Percentiles rank a stretch among this genome's conserved stretches.
phyloP scores from a whole-genome alignment of 2,888 invertebrate species.

The Heteromyza rotundicornis region DNA sequence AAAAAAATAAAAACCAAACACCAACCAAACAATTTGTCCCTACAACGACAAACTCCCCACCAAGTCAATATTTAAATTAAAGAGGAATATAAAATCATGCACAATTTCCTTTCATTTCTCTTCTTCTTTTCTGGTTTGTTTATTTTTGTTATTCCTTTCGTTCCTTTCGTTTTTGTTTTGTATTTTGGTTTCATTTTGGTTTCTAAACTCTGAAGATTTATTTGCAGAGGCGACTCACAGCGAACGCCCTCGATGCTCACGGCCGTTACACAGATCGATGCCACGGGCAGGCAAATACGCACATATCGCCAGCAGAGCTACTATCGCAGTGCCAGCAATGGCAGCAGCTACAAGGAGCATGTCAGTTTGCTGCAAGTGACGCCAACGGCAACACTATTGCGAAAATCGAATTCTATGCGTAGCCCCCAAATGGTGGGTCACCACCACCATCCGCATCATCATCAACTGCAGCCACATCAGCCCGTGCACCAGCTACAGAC shows the following conservation, averaged over 20 bases:
- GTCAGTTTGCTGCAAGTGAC: conserved; percentile 47
- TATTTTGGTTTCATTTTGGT: no score
- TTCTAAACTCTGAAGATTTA: no score
- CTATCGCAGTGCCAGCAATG: conserved; percentile 47
- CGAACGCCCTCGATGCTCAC: conserved; percentile 61
- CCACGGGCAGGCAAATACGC: conserved; percentile 51
- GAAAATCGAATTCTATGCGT: conserved; percentile 44
- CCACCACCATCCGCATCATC: neutral
- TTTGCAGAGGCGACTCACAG: conserved; percentile 59
- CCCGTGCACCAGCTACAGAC: conserved; percentile 33
- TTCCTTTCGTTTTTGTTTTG: neutral
- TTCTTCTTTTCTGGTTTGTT: neutral
- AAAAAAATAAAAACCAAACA: neutral
- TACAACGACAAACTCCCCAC: neutral
- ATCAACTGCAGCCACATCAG: neutral
- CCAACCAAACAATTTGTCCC: neutral
- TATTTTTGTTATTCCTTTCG: neutral
- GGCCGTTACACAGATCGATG: conserved; percentile 61
- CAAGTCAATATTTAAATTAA: no score
- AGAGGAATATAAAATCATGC: no score
- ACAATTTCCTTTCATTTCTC: no score
- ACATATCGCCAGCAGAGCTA: conserved; percentile 56
- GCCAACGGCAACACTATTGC: conserved; percentile 39
- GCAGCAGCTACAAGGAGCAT: conserved; percentile 48
- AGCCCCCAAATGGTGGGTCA: conserved; percentile 38